These are phyloP conservation scores for Thumatha senex DNA, from an alignment of 2,888 invertebrate species.

Conservation along the genomic window DNA sequence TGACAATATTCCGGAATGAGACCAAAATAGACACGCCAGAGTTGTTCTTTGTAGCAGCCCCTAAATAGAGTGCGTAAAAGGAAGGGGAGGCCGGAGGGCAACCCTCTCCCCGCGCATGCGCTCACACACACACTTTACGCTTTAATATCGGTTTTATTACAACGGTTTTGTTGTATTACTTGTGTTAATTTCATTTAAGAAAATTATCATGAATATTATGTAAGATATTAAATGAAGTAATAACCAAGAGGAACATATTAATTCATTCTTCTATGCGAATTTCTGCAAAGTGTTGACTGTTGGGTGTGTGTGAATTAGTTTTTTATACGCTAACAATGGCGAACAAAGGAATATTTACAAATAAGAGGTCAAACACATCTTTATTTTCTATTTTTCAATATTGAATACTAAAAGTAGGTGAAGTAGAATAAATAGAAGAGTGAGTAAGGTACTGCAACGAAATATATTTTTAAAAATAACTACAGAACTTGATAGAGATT, in stretches of 20 bases:
- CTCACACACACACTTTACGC: conserved; percentile 39
- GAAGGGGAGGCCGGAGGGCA: conserved; percentile 71
- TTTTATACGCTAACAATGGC: background rate
- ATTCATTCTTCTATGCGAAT: background rate
- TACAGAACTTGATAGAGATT: conserved; percentile 21
- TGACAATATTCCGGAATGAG: conserved; percentile 72
- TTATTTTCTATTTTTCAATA: background rate
- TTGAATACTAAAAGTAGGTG: background rate
- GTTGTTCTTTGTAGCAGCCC: conserved; percentile 79
- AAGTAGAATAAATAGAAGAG: conserved; percentile 1
- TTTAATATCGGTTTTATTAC: conserved; percentile 78
- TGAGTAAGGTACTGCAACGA: conserved; percentile 18
- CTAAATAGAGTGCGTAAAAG: conserved; percentile 82
- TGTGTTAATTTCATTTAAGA: conserved; percentile 46
- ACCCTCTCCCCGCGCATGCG: conserved; percentile 70
- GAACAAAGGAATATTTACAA: background rate
- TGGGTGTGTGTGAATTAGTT: background rate
- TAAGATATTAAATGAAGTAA: background rate
- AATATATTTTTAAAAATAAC: conserved; percentile 39
- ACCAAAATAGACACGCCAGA: conserved; percentile 79
- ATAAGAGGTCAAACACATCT: background rate
- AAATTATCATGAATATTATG: conserved; percentile 28
- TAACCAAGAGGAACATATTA: background rate
- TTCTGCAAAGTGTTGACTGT: background rate
- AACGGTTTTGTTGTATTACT: conserved; percentile 70